Base-by-base conservation (phyloP, 1,140 invertebrate genomes). In the Musca domestica region DNA sequence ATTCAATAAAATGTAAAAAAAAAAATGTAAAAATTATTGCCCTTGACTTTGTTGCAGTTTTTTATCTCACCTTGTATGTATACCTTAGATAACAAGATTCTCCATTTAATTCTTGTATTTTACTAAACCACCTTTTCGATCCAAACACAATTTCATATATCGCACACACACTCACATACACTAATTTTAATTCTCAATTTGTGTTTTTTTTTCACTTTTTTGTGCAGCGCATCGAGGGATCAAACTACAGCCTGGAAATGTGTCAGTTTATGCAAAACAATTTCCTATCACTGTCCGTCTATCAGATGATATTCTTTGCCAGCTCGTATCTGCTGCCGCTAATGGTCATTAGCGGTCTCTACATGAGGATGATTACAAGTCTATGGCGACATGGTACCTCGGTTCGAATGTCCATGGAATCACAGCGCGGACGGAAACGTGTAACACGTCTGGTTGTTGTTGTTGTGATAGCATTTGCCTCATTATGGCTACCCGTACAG, bases 401-500 rank as follows among this genome's bases (percentile, higher is more conserved):
- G 7, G 90, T 89, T 0, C 87, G 86, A 54, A 85, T 87, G 72
- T 87, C 86, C 25, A 85, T 85, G 14, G 85, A 87, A 72, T 86
- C 85, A 69, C 83, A 93, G 52, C 86, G 93, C 54, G 93, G 94
- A 15, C 95, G 95, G 80, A 92, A 91, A 81, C 86, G 95, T 67
- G 96, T 97, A 0, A 98, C 95, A 1, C 85, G 93, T 69, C 91
- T 98, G 86, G 95, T 98, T 1, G 87, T 97, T 12, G 91, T 96
- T 6, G 95, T 98, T 5, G 94, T 98, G 3, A 90, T 94, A 9
- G 95, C 96, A 25, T 98, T 98, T 78, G 95, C 95, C 15, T 85
- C 95, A 20, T 96, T 96, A 83, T 98, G 96, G 96, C 90, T 92
- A 75, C 96, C 96, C 0, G 92, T 98, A 74, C 95, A 97, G 86